Evolutionary conservation across 2,888 invertebrate genomes (phyloP).

Genomic region (Sesamia inferens): DNA sequence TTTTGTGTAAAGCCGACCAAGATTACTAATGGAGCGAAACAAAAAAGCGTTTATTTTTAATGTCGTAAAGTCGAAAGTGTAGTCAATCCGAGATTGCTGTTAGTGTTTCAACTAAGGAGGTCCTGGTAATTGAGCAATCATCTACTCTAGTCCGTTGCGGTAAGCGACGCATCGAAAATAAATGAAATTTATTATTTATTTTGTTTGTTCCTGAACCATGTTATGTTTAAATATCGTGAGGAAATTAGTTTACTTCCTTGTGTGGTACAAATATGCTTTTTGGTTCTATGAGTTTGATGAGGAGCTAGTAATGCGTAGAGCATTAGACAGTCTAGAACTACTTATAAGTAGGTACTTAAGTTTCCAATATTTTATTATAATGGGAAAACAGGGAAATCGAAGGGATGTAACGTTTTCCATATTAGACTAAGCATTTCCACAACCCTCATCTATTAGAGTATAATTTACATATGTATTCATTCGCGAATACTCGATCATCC

Average conservation of each 20-base stretch:
- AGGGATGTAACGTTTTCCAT: slow-evolving; percentile 16
- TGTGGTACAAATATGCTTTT: slow-evolving; percentile 9
- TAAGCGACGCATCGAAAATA: slow-evolving; percentile 87
- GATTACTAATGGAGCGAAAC: slow-evolving; percentile 76
- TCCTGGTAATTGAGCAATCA: slow-evolving; percentile 90
- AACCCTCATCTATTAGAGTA: slow-evolving; percentile 36
- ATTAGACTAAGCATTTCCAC: slow-evolving; percentile 14
- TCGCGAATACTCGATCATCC: slow-evolving; percentile 42
- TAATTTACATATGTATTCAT: slow-evolving; percentile 52
- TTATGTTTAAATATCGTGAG: slow-evolving; percentile 71
- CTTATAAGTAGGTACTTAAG: neutral
- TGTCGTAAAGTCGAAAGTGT: slow-evolving; percentile 82
- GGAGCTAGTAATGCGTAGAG: too few relatives aligned
- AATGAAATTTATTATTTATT: slow-evolving; percentile 87
- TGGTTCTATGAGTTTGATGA: slow-evolving; percentile 1
- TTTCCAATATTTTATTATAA: slow-evolving; percentile 19
- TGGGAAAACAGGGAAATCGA: slow-evolving; percentile 3
- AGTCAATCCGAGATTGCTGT: slow-evolving; percentile 71
- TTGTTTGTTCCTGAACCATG: slow-evolving; percentile 75
- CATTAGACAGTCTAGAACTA: neutral
- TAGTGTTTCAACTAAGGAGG: slow-evolving; percentile 89
- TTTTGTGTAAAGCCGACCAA: slow-evolving; percentile 87
- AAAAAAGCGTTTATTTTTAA: slow-evolving; percentile 81
- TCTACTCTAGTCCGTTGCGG: slow-evolving; percentile 88
- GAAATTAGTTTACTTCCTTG: slow-evolving; percentile 65